Conservation (phyloP, 2,113 vertebrate genomes). For the Lota lota region DNA sequence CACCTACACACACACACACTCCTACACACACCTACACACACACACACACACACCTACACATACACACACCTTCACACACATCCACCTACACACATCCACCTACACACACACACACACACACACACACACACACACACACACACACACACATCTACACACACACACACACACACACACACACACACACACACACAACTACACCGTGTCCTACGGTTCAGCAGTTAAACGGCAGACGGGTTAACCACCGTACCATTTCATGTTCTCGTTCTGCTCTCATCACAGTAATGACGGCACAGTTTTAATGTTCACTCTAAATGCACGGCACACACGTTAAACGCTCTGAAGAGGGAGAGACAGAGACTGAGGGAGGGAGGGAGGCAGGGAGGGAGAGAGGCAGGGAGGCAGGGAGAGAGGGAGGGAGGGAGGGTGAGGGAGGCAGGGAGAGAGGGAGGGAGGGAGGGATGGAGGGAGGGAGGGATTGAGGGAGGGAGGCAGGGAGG, state of each 20-base stretch:
- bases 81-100: background rate
- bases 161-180: conserved; percentile 4
- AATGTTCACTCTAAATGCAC: too few species aligned
- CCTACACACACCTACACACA: background rate
- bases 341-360: background rate
- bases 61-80: background rate
- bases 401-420: conserved; percentile 1
- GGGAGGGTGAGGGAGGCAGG: background rate
- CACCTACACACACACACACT: background rate
- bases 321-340: background rate
- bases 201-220: too few species aligned
- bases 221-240: too few species aligned
- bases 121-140: conserved; percentile 2
- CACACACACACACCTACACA: background rate
- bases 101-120: background rate
- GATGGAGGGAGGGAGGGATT: too few species aligned
- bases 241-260: too few species aligned
- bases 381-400: background rate
- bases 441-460: too few species aligned
- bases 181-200: background rate
- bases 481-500: background rate
- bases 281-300: too few species aligned
- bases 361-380: background rate
- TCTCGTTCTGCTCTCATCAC: too few species aligned
- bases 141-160: background rate